Evolutionary conservation across 2,797 vertebrate species (phyloP).

Genomic region (Dendrocincla fuliginosa): DNA sequence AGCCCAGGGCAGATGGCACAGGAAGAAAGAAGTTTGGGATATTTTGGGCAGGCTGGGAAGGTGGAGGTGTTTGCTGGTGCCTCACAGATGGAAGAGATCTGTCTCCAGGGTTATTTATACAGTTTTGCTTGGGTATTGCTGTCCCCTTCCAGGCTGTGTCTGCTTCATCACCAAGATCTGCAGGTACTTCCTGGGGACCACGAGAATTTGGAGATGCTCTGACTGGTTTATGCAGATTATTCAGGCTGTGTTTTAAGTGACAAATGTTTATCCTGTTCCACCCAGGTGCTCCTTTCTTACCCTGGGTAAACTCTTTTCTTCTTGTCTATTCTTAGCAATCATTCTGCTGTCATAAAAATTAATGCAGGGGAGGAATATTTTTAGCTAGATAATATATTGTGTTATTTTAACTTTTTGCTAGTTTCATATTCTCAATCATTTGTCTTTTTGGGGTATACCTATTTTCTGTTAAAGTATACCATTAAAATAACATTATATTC

Average conservation of each 20-base stretch:
- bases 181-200: neutral
- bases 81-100: neutral
- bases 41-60: neutral
- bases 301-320: neutral
- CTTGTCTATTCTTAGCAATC: neutral
- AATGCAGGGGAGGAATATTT: fast-evolving
- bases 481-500: neutral
- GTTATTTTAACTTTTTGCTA: neutral
- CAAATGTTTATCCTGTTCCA: neutral
- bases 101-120: neutral
- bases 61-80: neutral
- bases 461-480: neutral
- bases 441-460: neutral
- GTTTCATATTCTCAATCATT: neutral
- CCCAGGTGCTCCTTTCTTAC: neutral
- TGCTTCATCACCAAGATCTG: neutral
- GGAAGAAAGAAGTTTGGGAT: neutral
- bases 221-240: neutral
- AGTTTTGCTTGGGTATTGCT: neutral
- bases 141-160: neutral
- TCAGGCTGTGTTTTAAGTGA: neutral
- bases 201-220: neutral
- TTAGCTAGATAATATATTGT: neutral
- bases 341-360: neutral
- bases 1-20: neutral